Conservation (phyloP, 2,888 invertebrate genomes). For the Ophion obscuratus region DNA sequence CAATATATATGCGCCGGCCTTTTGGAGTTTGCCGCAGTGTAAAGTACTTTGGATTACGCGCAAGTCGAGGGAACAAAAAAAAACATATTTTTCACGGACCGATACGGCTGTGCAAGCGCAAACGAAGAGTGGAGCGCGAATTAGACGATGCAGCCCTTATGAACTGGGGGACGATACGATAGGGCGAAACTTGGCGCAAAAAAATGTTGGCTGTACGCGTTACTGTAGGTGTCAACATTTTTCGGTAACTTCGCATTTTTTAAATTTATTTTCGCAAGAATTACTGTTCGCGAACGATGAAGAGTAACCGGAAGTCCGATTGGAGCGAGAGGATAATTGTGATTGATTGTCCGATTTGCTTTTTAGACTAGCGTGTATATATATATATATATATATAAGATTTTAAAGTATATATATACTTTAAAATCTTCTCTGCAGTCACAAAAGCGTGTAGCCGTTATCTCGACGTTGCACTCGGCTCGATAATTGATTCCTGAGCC, state of each 20-base stretch:
- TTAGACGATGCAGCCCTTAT: slow-evolving; percentile 1
- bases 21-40: slow-evolving; percentile 7
- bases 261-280: background rate
- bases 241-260: background rate
- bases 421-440: slow-evolving; percentile 9
- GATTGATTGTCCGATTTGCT: no score
- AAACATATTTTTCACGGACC: slow-evolving; percentile 6
- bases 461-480: slow-evolving; percentile 52
- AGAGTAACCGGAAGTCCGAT: slow-evolving; percentile 11
- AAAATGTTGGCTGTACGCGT: background rate
- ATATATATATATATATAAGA: background rate
- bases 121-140: slow-evolving; percentile 4
- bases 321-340: background rate
- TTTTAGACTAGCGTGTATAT: background rate
- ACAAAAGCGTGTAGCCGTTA: slow-evolving; percentile 46
- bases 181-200: background rate
- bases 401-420: background rate
- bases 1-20: background rate
- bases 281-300: background rate
- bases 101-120: background rate
- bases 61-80: slow-evolving; percentile 2
- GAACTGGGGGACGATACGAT: background rate
- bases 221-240: background rate
- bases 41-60: slow-evolving; percentile 8
- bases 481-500: slow-evolving; percentile 69